phyloP scores from a whole-genome alignment of 2,113 vertebrate species.

The human region GRCh38 chr14:83859001-83859500 shows the following conservation, averaged over 20 bases:
- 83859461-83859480: neutral
- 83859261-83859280: neutral
- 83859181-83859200: neutral
- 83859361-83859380: neutral
- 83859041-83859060: neutral
- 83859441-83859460: neutral
- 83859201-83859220: neutral
- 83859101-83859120: neutral
- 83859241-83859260: neutral
- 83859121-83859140: neutral
- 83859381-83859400: neutral
- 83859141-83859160: neutral
- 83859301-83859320: rapidly evolving
- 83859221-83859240: neutral
- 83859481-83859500: neutral
- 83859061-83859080: neutral
- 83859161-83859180: neutral
- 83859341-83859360: rapidly evolving
- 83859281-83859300: neutral
- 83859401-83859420: neutral
- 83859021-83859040: neutral
- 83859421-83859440: neutral
- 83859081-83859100: neutral
- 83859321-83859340: neutral
- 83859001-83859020: neutral